Evolutionary conservation across 2,888 invertebrate species (phyloP), one percentile per base, ranked within the genome.

Genomic region (Brachycybe producta): DNA sequence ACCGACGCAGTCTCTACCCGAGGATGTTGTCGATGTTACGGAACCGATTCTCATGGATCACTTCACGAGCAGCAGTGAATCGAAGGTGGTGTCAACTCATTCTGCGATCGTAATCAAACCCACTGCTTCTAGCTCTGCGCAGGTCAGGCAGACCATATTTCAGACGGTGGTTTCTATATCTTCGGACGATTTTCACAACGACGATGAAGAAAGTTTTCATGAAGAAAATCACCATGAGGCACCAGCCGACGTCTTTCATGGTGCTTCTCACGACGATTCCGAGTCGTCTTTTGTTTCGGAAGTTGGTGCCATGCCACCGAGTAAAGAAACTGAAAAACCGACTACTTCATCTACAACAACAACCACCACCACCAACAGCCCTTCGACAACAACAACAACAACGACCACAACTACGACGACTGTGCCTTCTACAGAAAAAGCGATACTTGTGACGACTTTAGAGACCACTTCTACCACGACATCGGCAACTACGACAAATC

Each of bases 71-170:
- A 11, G n/a, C 32, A 32, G 11, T n/a, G n/a, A n/a, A n/a, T n/a
- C n/a, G n/a, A n/a, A 43, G n/a, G 36, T 46, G 3, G 36, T 46
- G 13, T 48, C 49, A 1, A 24, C 49, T n/a, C 41, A 49, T 15
- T 19, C 30, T n/a, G 23, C 39, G 2, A 26, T 48, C n/a, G 24
- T 48, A 27, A 49, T 49, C 13, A 28, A 35, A 24, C 49, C 49
- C 13, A 49, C 49, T n/a, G 23, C 41, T 8, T 28, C 49, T 2
- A 49, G 49, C 24, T 49, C 49, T 17, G 24, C 28, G 15, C 23
- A 23, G 8, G 24, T 41, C 15, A 13, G 49, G 13, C 49, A 49
- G 24, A 49, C 49, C 17, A 49, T 49, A 13, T 42, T 49, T 34
- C 40, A 49, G 5, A 49, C 49, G 2, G 41, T 41, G 0, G 49